Evolutionary conservation across 2,797 vertebrate genomes (phyloP).

Genomic region (Gadopsis marmoratus): DNA sequence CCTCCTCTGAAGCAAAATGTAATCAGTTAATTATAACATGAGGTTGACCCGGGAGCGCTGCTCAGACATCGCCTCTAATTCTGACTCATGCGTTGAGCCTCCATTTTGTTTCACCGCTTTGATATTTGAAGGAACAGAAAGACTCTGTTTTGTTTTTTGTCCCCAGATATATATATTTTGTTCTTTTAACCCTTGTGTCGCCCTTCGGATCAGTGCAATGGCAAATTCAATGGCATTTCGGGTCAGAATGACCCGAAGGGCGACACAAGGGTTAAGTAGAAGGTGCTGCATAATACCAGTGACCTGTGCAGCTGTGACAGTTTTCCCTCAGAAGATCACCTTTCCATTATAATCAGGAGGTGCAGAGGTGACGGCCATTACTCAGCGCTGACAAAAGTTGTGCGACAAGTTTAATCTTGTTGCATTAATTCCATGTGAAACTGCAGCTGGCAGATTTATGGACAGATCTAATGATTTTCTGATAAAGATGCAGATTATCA

Average conservation of each 20-base stretch:
- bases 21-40: conserved; percentile 47
- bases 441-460: neutral
- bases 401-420: conserved; percentile 50
- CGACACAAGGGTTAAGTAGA: too few relatives aligned
- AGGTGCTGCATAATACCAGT: conserved; percentile 13
- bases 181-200: too few relatives aligned
- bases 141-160: neutral
- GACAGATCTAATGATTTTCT: conserved; percentile 34
- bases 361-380: conserved; percentile 45
- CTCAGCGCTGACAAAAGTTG: conserved; percentile 26
- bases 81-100: neutral
- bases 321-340: conserved; percentile 56
- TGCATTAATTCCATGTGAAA: conserved; percentile 50
- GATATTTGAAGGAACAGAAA: conserved; percentile 31
- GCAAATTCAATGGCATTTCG: too few relatives aligned
- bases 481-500: neutral
- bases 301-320: conserved; percentile 9
- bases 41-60: conserved; percentile 34
- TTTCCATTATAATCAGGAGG: conserved; percentile 38
- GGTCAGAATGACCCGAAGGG: too few relatives aligned
- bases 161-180: neutral
- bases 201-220: too few relatives aligned
- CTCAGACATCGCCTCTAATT: neutral
- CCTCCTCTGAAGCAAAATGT: conserved; percentile 34
- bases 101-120: conserved; percentile 36